phyloP scores from a whole-genome alignment of 2,888 invertebrate species.

The Caenorhabditis panamensis region DNA sequence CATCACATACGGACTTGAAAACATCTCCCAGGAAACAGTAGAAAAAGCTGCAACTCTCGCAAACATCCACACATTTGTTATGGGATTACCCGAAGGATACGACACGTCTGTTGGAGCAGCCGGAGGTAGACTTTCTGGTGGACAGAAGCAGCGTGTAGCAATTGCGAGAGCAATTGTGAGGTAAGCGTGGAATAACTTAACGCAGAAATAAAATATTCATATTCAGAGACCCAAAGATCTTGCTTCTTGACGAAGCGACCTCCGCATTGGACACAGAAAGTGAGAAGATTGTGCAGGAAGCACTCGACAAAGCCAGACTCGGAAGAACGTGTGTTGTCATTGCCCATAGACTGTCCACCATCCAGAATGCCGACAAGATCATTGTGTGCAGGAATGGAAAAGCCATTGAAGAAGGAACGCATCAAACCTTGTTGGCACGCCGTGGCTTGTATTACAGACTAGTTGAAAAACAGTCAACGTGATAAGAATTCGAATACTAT shows the following conservation, averaged over 20 bases:
- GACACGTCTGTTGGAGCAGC: conserved; percentile 71
- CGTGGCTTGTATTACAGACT: conserved; percentile 74
- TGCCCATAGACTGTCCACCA: conserved; percentile 90
- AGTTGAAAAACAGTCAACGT: conserved; percentile 69
- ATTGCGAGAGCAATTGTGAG: conserved; percentile 74
- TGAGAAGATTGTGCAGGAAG: conserved; percentile 88
- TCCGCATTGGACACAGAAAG: conserved; percentile 81
- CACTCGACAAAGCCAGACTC: conserved; percentile 88
- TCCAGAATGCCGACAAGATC: conserved; percentile 87
- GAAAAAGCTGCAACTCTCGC: conserved; percentile 80
- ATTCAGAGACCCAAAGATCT: conserved; percentile 71
- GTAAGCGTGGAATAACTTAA: conserved; percentile 3
- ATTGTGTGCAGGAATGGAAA: conserved; percentile 80
- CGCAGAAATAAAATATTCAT: background rate
- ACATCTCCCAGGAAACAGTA: conserved; percentile 70
- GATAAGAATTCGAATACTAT: conserved; percentile 17
- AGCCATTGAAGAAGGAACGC: conserved; percentile 75
- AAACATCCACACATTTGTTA: conserved; percentile 82
- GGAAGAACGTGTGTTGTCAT: conserved; percentile 89
- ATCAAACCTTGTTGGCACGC: conserved; percentile 70
- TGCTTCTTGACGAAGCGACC: conserved; percentile 80
- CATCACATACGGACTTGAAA: conserved; percentile 81
- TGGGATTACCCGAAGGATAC: conserved; percentile 80
- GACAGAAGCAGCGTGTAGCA: conserved; percentile 74
- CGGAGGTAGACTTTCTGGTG: conserved; percentile 72